phyloP scores from a whole-genome alignment of 2,113 vertebrate genomes.

The Emydocephalus ijimae region DNA sequence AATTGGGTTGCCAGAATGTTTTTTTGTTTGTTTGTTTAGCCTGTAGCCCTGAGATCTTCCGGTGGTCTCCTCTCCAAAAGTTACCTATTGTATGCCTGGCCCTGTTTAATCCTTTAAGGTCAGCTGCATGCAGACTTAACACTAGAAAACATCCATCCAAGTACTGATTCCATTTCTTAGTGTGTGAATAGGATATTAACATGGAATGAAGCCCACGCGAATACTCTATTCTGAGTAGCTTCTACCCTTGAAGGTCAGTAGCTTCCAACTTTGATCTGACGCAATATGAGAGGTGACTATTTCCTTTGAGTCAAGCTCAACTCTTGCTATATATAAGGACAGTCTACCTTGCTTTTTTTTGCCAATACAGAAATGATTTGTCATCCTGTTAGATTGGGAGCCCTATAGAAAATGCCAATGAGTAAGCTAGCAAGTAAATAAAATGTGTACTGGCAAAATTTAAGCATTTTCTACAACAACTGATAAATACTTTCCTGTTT shows the following conservation, averaged over 20 bases:
- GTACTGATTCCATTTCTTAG: background rate
- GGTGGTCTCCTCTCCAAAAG: background rate
- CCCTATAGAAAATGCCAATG: background rate
- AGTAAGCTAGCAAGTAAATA: background rate
- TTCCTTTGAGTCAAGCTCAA: background rate
- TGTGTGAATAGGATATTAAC: background rate
- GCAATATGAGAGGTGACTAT: background rate
- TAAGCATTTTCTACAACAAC: background rate
- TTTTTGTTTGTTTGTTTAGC: background rate
- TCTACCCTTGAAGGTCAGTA: background rate
- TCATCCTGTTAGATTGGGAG: background rate
- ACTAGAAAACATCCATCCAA: background rate
- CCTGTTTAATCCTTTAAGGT: background rate
- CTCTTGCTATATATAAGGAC: background rate
- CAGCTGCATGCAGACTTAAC: background rate
- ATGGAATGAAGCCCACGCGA: background rate
- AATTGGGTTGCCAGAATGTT: background rate
- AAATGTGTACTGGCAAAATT: background rate
- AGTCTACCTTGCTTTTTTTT: background rate
- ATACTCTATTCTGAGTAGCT: background rate
- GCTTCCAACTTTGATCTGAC: background rate
- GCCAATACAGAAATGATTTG: background rate
- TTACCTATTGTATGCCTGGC: background rate
- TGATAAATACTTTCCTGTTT: background rate
- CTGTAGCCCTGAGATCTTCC: background rate